Base-by-base conservation (phyloP, 1,140 invertebrate species). In the Ips nitidus region DNA sequence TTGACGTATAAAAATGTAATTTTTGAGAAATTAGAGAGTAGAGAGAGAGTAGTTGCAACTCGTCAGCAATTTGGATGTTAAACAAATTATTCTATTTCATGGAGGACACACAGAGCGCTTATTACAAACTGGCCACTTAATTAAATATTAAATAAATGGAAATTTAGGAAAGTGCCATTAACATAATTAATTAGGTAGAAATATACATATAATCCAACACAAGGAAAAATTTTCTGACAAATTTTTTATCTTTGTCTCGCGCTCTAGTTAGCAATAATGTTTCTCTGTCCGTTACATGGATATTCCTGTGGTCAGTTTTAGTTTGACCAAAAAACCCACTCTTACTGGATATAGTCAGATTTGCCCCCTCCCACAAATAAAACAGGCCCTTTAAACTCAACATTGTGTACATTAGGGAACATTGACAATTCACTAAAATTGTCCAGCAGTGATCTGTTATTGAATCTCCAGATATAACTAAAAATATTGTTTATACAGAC, bases 301-400 rank as follows among this genome's bases (percentile, higher is more conserved):
- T 22, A 22, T 22, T 22, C 22, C 22, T 22, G 22, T 22, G 0
- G 22, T 0, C 22, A 22, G 22, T 22, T 22, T 22, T 0, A 22
- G 22, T 22, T 22, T 22, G 22, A 22, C 22, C 22, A 50, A 50
- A 50, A 50, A 1, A 50, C 1, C 7, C 1, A 50, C 6, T 62
- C 81, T 83, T 83, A 93, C 90, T 83, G 86, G 70, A 97, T 86
- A 79, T 92, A 94, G 79, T 90, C 85, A 5, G 94, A 96, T 3
- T 88, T 83, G n/a, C 80, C 84, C 62, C 95, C 95, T 64, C 87
- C 91, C 71, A 98, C 86, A 80, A 97, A 97, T 1, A 94, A 79
- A 4, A 90, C 90, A 7, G 89, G 89, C 36, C 90, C 89, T 50
- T 82, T 74, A 76, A 86, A 96, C 50, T 81, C 80, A 38, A 84